These are phyloP conservation scores for Aleiodes testaceus DNA, from an alignment of 2,888 invertebrate genomes.

Conservation along the genomic window DNA sequence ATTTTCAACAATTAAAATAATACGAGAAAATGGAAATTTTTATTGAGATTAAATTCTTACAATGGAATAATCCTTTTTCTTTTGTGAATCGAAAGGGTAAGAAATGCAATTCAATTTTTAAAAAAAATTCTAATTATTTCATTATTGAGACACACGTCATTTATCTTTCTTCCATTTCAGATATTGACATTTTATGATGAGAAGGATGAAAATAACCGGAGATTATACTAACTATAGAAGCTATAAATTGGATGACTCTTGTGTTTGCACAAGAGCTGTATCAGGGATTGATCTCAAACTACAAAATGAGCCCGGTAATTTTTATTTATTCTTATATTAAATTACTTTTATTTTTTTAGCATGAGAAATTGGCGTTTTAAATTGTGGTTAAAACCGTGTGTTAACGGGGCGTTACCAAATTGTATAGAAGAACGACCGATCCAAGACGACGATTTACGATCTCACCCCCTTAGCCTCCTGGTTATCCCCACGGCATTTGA, in stretches of 20 bases:
- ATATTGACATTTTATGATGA: slow-evolving; percentile 2
- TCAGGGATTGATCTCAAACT: slow-evolving; percentile 11
- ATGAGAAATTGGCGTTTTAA: slow-evolving; percentile 54
- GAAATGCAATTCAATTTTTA: too few species aligned
- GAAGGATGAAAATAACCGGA: slow-evolving; percentile 1
- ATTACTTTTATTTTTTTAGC: not conserved
- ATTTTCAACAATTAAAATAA: not conserved
- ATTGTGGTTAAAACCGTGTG: slow-evolving; percentile 59
- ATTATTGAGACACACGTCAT: not conserved
- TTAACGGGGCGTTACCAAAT: slow-evolving; percentile 64
- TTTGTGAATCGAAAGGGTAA: too few species aligned
- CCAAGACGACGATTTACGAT: slow-evolving; percentile 64
- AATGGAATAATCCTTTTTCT: too few species aligned
- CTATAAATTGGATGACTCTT: slow-evolving; percentile 6
- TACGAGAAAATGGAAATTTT: not conserved
- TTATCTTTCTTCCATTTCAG: slow-evolving; percentile 3
- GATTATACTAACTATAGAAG: slow-evolving; percentile 17
- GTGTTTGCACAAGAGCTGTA: slow-evolving; percentile 26
- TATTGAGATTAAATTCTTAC: too few species aligned
- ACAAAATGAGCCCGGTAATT: slow-evolving; percentile 12
- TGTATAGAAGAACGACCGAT: slow-evolving; percentile 50
- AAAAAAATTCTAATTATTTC: not conserved
- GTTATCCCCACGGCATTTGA: not conserved
- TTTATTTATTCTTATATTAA: slow-evolving; percentile 15
- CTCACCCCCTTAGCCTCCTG: slow-evolving; percentile 42